A percentile compares a stretch with the other conserved stretches of the same genome.
These are phyloP conservation scores for Scaptomyza flava DNA, from an alignment of 2,888 invertebrate genomes.

Conservation along the genomic window DNA sequence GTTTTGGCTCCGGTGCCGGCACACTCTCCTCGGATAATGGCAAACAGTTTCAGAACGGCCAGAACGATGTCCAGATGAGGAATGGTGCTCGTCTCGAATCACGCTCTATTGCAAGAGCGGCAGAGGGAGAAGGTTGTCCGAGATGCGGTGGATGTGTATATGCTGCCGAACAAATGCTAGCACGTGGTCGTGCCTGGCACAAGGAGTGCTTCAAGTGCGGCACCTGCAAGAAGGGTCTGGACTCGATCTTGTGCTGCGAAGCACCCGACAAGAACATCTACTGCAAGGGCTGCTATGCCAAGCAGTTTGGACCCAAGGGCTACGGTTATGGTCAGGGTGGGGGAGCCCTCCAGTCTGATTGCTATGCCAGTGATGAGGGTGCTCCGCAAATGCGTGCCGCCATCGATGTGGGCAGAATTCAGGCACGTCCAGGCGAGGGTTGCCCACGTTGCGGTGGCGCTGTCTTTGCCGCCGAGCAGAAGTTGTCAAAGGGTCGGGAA, in stretches of 20 bases:
- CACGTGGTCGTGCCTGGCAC: conserved; percentile 88
- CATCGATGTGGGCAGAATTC: conserved; percentile 91
- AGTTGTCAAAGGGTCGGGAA: conserved; percentile 94
- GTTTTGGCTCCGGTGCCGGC: conserved; percentile 72
- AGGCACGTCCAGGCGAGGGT: conserved; percentile 93
- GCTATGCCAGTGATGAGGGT: conserved; percentile 89
- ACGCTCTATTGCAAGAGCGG: conserved; percentile 91
- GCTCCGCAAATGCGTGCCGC: conserved; percentile 86
- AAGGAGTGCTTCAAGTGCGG: conserved; percentile 97
- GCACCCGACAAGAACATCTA: conserved; percentile 98
- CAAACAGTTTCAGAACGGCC: conserved; percentile 71
- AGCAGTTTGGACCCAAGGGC: conserved; percentile 98
- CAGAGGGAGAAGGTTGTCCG: conserved; percentile 95
- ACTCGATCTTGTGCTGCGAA: conserved; percentile 96
- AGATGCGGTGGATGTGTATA: conserved; percentile 98
- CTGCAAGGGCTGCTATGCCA: conserved; percentile 99
- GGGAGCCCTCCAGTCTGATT: conserved; percentile 96
- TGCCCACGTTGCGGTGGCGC: conserved; percentile 95
- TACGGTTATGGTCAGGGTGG: conserved; percentile 99
- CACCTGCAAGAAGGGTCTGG: conserved; percentile 93
- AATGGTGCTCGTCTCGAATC: conserved; percentile 89
- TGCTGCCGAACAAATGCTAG: conserved; percentile 97
- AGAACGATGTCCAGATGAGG: conserved; percentile 80
- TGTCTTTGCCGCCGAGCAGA: conserved; percentile 97
- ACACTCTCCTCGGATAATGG: conserved; percentile 75